These are phyloP conservation scores for Pomatorhinus ruficollis DNA, from an alignment of 2,113 vertebrate genomes.

Conservation along the genomic window DNA sequence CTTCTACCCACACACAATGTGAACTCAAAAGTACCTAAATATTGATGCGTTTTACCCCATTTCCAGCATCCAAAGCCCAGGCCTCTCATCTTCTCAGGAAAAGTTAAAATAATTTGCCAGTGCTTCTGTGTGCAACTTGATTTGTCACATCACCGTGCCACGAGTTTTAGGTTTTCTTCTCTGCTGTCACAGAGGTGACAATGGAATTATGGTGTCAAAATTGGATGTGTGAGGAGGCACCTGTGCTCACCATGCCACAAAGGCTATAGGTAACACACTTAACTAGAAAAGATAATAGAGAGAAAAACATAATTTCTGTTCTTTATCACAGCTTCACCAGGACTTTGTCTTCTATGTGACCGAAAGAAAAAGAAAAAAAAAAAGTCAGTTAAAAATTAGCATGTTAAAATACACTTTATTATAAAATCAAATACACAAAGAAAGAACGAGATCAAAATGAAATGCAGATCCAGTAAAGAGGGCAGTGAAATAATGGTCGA, in stretches of 20 bases:
- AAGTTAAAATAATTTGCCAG: neutral
- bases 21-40: neutral
- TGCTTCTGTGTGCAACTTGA: neutral
- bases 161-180: neutral
- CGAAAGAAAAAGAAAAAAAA: neutral
- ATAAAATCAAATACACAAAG: neutral
- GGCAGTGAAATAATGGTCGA: neutral
- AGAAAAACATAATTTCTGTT: neutral
- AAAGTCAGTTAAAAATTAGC: neutral
- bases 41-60: neutral
- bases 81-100: neutral
- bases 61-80: neutral
- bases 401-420: neutral
- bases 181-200: conserved; percentile 78
- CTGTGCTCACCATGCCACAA: conserved; percentile 74
- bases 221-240: conserved; percentile 73
- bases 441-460: neutral
- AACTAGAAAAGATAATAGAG: conserved; percentile 1
- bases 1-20: neutral
- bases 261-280: conserved; percentile 70
- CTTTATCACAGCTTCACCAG: neutral
- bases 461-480: neutral
- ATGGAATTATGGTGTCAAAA: conserved; percentile 75
- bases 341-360: neutral
- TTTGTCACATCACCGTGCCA: neutral